Conservation (phyloP, 2,797 vertebrate genomes). For the Discoglossus pictus region DNA sequence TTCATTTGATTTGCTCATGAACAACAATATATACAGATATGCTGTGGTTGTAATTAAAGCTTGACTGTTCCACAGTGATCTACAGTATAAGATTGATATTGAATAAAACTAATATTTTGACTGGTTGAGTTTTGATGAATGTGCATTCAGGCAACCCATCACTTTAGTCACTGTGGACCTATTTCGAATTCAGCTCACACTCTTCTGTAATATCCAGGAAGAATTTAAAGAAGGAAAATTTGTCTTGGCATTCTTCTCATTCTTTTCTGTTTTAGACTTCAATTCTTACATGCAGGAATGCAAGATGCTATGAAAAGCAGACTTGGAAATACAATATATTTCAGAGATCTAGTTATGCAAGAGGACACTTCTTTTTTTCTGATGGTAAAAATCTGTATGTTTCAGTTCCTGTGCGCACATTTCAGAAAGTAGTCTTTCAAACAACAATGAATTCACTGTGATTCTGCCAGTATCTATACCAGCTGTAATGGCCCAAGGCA, state of each 20-base stretch:
- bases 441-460: too few species aligned
- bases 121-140: constrained; percentile 48
- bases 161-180: constrained; percentile 39
- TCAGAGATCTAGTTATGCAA: background rate
- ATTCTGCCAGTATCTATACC: too few species aligned
- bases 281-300: constrained; percentile 1
- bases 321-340: background rate
- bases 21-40: constrained; percentile 8
- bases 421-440: background rate
- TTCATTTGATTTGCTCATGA: too few species aligned
- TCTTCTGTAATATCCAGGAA: constrained; percentile 44
- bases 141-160: constrained; percentile 41
- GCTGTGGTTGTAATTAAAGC: constrained; percentile 13
- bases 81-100: constrained; percentile 3
- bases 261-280: constrained; percentile 31
- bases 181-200: constrained; percentile 43
- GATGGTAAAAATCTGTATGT: too few species aligned
- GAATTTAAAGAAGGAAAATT: constrained; percentile 47
- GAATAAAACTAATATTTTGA: constrained; percentile 40
- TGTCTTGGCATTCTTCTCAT: constrained; percentile 23
- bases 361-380: too few species aligned
- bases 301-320: background rate
- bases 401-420: background rate
- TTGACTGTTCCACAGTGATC: constrained; percentile 6
- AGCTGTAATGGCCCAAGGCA: too few species aligned